Evolutionary conservation across 1,140 invertebrate species (phyloP).

Genomic region (Drosophila bifasciata): DNA sequence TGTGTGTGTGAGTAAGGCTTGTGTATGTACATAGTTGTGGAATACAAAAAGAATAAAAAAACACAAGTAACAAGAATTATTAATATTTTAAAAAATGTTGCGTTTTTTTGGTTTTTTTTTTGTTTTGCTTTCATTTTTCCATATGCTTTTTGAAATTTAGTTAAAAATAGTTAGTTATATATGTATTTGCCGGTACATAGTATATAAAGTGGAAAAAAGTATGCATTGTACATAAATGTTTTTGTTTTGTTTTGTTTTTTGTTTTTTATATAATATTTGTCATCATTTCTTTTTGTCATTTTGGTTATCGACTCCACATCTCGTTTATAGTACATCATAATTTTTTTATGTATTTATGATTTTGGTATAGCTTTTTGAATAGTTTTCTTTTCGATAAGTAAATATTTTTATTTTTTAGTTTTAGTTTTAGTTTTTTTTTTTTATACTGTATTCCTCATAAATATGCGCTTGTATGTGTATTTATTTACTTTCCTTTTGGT

Average conservation of each 20-base stretch:
- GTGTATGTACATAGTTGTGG: slow-evolving; percentile 47
- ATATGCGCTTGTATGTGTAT: slow-evolving; percentile 32
- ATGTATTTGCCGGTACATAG: slow-evolving; percentile 51
- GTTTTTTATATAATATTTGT: slow-evolving; percentile 30
- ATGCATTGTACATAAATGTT: slow-evolving; percentile 64
- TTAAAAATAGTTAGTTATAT: slow-evolving; percentile 59
- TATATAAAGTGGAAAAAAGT: slow-evolving; percentile 77
- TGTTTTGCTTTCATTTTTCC: slow-evolving; percentile 31
- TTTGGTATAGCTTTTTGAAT: slow-evolving; percentile 55
- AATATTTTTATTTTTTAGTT: slow-evolving; percentile 54
- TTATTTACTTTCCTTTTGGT: slow-evolving; percentile 24
- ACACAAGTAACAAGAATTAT: slow-evolving; percentile 31
- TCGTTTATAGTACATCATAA: slow-evolving; percentile 34
- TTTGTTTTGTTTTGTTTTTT: slow-evolving; percentile 5
- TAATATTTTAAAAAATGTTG: slow-evolving; percentile 40
- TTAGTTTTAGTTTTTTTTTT: slow-evolving; percentile 12
- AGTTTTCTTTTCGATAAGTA: slow-evolving; percentile 65
- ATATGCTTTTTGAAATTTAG: slow-evolving; percentile 59
- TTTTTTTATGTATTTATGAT: slow-evolving; percentile 41
- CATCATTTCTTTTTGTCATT: slow-evolving; percentile 46
- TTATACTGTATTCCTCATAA: slow-evolving; percentile 43
- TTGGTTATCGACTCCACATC: slow-evolving; percentile 34
- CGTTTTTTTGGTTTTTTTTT: slow-evolving; percentile 18
- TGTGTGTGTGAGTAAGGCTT: not conserved
- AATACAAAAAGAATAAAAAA: slow-evolving; percentile 44